Percentiles rank a stretch among this genome's conserved stretches.
phyloP scores from a whole-genome alignment of 2,113 vertebrate species.

The Cheirogaleus medius region DNA sequence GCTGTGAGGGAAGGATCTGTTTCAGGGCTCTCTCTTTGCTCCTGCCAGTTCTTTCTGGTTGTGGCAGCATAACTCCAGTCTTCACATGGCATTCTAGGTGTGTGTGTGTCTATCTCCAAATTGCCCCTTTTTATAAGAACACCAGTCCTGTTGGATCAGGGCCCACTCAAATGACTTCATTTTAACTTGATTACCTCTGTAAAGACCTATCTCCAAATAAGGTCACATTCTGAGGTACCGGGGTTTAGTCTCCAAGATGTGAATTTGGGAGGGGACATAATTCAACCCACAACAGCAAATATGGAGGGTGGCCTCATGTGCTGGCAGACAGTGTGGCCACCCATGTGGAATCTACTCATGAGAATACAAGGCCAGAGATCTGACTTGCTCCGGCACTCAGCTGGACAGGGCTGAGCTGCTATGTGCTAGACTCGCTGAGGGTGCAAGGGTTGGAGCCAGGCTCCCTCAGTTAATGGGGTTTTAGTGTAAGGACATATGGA shows the following conservation, averaged over 20 bases:
- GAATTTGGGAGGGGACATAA: background rate
- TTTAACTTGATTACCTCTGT: background rate
- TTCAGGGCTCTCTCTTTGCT: background rate
- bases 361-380: background rate
- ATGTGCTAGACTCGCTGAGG: background rate
- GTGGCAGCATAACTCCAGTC: background rate
- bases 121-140: background rate
- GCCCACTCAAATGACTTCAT: background rate
- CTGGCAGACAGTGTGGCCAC: background rate
- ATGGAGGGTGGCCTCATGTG: accelerated
- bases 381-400: background rate
- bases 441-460: background rate
- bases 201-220: constrained; percentile 19
- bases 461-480: background rate
- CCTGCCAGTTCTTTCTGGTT: background rate
- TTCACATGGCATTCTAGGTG: background rate
- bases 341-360: background rate
- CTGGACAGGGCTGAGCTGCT: background rate
- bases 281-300: background rate
- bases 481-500: background rate
- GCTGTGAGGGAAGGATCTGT: background rate
- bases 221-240: background rate
- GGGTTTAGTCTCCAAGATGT: background rate
- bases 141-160: background rate
- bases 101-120: background rate